phyloP scores from a whole-genome alignment of 2,888 invertebrate genomes.

The Temnothorax rugatulus region DNA sequence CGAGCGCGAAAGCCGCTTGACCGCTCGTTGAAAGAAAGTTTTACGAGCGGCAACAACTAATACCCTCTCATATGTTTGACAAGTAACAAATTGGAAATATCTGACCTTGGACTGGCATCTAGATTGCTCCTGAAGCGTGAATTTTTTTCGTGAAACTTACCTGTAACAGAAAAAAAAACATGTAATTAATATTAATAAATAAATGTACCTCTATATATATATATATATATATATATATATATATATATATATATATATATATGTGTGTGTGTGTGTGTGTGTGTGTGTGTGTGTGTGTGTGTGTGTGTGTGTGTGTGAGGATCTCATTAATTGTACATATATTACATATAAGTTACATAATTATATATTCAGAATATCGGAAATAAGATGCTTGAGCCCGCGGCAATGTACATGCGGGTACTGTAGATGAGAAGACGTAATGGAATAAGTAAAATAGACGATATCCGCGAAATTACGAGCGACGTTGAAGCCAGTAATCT shows the following conservation, averaged over 20 bases:
- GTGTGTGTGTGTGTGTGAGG: no score
- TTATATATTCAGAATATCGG: neutral
- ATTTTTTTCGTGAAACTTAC: conserved; percentile 66
- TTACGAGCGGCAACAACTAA: conserved; percentile 37
- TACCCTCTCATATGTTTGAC: neutral
- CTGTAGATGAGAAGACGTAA: neutral
- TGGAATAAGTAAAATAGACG: conserved; percentile 19
- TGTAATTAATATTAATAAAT: neutral
- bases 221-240: no score
- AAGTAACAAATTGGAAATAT: conserved; percentile 23
- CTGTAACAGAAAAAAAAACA: conserved; percentile 70
- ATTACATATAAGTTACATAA: neutral
- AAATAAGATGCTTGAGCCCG: neutral
- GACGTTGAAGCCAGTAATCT: conserved; percentile 1
- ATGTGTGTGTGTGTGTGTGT: no score
- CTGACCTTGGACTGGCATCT: conserved; percentile 52
- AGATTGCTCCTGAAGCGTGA: neutral
- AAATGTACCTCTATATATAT: neutral
- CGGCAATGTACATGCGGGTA: neutral
- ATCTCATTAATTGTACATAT: neutral
- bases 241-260: no score
- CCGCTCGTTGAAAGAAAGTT: conserved; percentile 37
- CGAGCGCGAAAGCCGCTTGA: neutral
- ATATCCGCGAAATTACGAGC: neutral
- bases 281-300: no score